Evolutionary conservation across 2,113 vertebrate genomes (phyloP).

Genomic region (Rhineura floridana): DNA sequence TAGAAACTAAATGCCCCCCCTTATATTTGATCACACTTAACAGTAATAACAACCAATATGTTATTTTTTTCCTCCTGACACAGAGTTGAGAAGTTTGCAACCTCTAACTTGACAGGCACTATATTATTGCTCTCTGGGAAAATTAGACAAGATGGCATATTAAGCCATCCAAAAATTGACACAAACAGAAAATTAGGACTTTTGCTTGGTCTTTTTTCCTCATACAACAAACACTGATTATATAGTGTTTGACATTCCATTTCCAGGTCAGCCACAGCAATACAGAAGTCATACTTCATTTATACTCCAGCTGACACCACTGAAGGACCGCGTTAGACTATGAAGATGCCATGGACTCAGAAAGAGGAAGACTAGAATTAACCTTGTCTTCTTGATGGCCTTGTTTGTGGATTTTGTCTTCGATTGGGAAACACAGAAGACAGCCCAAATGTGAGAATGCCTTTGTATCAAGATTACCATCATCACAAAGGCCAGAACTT

Average conservation of each 20-base stretch:
- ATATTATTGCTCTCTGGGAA: conserved; percentile 74
- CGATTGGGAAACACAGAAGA: conserved; percentile 59
- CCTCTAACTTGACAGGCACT: conserved; percentile 78
- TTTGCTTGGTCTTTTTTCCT: conserved; percentile 64
- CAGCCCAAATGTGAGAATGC: conserved; percentile 40
- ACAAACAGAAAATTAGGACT: conserved; percentile 75
- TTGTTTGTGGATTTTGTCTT: conserved; percentile 63
- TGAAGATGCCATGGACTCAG: conserved; percentile 61
- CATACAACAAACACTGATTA: conserved; percentile 73
- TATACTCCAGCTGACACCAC: conserved; percentile 66
- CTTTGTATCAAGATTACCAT: neutral
- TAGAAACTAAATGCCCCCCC: conserved; percentile 67
- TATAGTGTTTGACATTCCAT: conserved; percentile 74
- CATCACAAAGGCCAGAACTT: neutral
- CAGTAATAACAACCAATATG: conserved; percentile 67
- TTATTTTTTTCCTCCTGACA: conserved; percentile 25
- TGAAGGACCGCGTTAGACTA: conserved; percentile 56
- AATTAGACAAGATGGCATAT: conserved; percentile 78
- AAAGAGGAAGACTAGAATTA: conserved; percentile 66
- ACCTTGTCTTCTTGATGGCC: conserved; percentile 64
- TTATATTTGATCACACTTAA: conserved; percentile 68
- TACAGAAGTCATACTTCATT: conserved; percentile 70
- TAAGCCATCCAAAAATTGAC: conserved; percentile 79
- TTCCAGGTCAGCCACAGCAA: conserved; percentile 72
- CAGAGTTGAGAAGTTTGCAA: conserved; percentile 75